These are phyloP conservation scores for Bubo bubo DNA, from an alignment of 2,113 vertebrate genomes.

Conservation along the genomic window DNA sequence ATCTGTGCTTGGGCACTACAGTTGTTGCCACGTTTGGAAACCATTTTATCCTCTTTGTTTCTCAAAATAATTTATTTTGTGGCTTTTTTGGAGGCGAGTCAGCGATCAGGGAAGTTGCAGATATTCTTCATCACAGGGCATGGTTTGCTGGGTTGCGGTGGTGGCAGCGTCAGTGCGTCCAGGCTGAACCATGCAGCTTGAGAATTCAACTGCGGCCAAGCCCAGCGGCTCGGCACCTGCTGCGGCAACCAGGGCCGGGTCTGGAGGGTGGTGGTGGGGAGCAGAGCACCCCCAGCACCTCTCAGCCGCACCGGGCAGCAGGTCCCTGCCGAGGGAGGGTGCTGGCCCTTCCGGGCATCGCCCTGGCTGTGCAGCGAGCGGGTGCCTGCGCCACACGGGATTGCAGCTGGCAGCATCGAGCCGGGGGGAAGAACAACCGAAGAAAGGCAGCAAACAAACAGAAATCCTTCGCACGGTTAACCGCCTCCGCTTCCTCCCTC, in stretches of 20 bases:
- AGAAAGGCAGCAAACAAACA: not conserved
- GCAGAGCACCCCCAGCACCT: not conserved
- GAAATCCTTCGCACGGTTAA: not conserved
- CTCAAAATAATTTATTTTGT: not conserved
- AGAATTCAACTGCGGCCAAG: not conserved
- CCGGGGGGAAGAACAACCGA: rapidly evolving
- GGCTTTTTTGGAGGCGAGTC: not conserved
- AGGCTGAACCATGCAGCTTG: not conserved
- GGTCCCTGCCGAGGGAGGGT: rapidly evolving
- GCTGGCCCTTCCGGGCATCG: rapidly evolving
- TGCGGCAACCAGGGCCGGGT: not conserved
- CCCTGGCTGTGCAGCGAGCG: rapidly evolving
- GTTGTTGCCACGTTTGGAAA: not conserved
- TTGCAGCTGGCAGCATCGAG: not conserved
- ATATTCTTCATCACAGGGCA: not conserved
- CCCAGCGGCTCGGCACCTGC: not conserved
- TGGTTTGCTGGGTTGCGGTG: not conserved
- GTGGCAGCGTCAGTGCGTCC: rapidly evolving
- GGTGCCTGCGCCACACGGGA: rapidly evolving
- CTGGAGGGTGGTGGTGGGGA: not conserved
- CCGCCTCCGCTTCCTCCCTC: not conserved
- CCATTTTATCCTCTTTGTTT: rapidly evolving
- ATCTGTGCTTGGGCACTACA: not conserved
- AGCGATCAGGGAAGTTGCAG: not conserved
- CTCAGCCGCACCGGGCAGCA: not conserved